Evolutionary conservation across 2,888 invertebrate genomes (phyloP).

Genomic region (Acanthococcus lagerstroemiae): DNA sequence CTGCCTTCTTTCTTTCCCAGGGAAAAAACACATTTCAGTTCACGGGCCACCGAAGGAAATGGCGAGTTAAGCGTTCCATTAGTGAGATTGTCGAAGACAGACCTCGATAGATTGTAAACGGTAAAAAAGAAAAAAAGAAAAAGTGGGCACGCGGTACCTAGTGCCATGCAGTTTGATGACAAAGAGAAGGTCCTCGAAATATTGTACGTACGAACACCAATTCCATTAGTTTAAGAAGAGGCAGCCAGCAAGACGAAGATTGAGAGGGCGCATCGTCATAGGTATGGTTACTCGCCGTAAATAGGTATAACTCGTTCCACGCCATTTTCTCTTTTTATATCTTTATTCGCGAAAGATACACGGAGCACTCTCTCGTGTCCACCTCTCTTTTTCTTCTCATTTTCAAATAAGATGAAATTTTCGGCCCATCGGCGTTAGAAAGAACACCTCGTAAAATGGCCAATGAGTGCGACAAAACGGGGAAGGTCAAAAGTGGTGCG

Average conservation of each 20-base stretch:
- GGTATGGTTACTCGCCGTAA: slow-evolving; percentile 7
- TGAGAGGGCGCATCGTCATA: slow-evolving; percentile 4
- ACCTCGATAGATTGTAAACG: slow-evolving; percentile 24
- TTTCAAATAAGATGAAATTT: no score
- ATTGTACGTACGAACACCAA: not conserved
- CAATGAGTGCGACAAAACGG: no score
- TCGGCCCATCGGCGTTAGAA: no score
- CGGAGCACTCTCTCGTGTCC: no score
- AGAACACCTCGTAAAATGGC: no score
- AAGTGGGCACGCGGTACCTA: not conserved
- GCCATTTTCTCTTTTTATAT: slow-evolving; percentile 21
- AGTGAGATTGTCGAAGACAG: slow-evolving; percentile 28
- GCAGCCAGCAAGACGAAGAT: slow-evolving; percentile 4
- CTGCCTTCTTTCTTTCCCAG: no score
- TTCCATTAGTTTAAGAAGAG: slow-evolving; percentile 1
- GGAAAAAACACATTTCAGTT: not conserved
- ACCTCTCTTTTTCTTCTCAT: no score
- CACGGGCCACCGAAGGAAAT: slow-evolving; percentile 17
- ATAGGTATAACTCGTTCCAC: slow-evolving; percentile 19
- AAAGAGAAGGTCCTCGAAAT: not conserved
- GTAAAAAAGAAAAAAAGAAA: not conserved
- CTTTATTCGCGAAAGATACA: no score
- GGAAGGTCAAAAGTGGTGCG: no score
- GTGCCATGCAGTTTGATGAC: not conserved
- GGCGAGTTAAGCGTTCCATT: slow-evolving; percentile 28